phyloP scores from a whole-genome alignment of 1,140 invertebrate species.

The Amyelois transitella region DNA sequence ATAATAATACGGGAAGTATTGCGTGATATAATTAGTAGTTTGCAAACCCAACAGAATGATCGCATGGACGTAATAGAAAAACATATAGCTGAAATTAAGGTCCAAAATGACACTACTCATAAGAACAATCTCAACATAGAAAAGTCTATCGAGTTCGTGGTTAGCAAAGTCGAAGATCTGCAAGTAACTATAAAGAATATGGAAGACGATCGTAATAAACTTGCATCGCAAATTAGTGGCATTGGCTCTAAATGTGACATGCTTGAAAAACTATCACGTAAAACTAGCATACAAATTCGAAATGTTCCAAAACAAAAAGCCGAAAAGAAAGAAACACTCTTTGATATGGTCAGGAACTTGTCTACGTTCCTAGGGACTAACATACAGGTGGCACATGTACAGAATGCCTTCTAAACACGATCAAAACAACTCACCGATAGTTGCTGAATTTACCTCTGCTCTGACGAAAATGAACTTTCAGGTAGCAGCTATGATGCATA shows the following conservation, averaged over 20 bases:
- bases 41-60: constrained; percentile 1
- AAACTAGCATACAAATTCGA: too few species aligned
- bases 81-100: constrained; percentile 1
- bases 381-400: too few species aligned
- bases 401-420: not conserved
- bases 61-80: not conserved
- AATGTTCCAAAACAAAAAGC: too few species aligned
- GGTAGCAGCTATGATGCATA: not conserved
- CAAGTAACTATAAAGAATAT: not conserved
- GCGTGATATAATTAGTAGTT: not conserved
- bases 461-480: not conserved
- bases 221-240: not conserved
- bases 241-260: not conserved
- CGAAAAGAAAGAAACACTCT: too few species aligned
- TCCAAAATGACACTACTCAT: not conserved
- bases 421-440: not conserved
- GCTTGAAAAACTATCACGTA: not conserved
- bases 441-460: not conserved
- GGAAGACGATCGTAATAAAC: not conserved
- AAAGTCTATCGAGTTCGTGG: not conserved
- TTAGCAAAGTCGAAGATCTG: not conserved
- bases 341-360: too few species aligned
- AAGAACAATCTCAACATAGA: constrained; percentile 1
- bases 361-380: too few species aligned
- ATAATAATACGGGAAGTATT: not conserved